Evolutionary conservation across 2,888 invertebrate genomes (phyloP), one percentile per base, ranked within the genome.

Genomic region (Zaprionus lineosus): DNA sequence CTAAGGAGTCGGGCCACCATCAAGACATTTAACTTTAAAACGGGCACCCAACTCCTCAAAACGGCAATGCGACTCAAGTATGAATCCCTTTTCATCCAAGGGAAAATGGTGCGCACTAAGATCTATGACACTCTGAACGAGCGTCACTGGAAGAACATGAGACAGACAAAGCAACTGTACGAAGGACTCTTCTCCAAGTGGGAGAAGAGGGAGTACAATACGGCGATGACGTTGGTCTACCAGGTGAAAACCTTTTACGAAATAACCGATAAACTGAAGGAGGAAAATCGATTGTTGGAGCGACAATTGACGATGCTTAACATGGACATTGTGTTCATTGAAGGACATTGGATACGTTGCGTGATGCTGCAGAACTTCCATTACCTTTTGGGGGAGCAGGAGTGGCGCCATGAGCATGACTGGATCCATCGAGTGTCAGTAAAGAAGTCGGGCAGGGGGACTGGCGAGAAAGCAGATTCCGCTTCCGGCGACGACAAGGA

Each of bases 361-460:
- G 85, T 84, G 0, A 88, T 89, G 77, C 37, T 90, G 43, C 90
- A 90, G 67, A 90, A 90, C 52, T 90, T 90, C 28, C 89, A 90
- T 9, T 90, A 90, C 51, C 59, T 90, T 7, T 55, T 90, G n/a
- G 88, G 87, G 1, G 88, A 89, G 15, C 76, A 85, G 33, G 88
- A 86, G 15, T 90, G 90, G 90, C 88, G 90, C 0, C 53, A 75
- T 1, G 73, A 87, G 37, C 15, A 90, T 36, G 90, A 90, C 53
- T 90, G 90, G 90, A 89, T 90, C 11, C 90, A 90, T 59, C 58
- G 74, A 29, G 67, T 86, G 8, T 53, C 68, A 3, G 16, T 31
- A 0, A 57, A 40, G 31, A 75, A 39, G 6, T 74, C 24, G 0
- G 62, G 59, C 43, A 47, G 51, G 0, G 56, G 47, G 0, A 1